Evolutionary conservation across 2,888 invertebrate genomes (phyloP).

Genomic region (Clusia tigrina): DNA sequence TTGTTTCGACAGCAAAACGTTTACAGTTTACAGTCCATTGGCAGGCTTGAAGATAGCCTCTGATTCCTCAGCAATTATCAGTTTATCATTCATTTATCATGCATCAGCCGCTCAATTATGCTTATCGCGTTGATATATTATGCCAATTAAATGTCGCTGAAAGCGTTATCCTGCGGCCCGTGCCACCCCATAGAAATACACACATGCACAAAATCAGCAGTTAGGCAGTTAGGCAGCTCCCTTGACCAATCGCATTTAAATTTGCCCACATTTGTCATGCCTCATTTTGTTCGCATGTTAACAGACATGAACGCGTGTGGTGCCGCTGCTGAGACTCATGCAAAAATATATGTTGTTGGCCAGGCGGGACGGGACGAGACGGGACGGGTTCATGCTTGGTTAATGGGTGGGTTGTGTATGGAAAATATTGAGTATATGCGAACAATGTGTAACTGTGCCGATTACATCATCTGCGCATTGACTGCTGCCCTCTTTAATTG

Average conservation of each 20-base stretch:
- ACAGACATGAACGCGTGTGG: background rate
- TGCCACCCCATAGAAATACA: background rate
- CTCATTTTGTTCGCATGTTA: constrained; percentile 20
- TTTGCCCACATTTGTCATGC: constrained; percentile 15
- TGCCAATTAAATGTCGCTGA: background rate
- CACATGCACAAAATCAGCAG: no score
- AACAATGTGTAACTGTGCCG: background rate
- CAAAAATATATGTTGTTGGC: background rate
- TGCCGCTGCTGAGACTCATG: background rate
- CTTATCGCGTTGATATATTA: background rate
- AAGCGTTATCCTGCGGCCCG: background rate
- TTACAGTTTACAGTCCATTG: background rate
- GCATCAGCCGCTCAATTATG: background rate
- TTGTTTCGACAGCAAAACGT: background rate
- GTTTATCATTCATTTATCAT: constrained; percentile 35
- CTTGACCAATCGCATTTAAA: constrained; percentile 33
- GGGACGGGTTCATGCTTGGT: background rate
- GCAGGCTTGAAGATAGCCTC: no score
- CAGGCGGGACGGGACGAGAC: background rate
- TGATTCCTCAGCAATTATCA: constrained; percentile 35
- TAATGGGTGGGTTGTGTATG: background rate
- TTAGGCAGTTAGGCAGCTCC: background rate
- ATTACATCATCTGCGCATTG: constrained; percentile 5
- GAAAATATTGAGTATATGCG: background rate
- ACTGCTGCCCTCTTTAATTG: background rate